Base-by-base conservation (phyloP, 2,888 invertebrate species). In the Acleris cristana region DNA sequence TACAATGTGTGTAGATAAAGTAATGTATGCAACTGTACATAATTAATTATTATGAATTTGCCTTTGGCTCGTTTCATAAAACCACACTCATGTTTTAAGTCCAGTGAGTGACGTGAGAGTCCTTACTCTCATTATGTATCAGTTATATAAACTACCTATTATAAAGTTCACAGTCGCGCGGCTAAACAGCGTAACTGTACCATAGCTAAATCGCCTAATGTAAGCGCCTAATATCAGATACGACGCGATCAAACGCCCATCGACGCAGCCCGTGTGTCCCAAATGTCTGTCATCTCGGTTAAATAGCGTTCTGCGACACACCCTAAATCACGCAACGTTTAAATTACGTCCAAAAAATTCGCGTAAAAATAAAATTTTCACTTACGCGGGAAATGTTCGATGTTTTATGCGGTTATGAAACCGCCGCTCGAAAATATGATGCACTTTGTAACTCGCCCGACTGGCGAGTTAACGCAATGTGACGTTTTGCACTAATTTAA, bases 271-370 rank as follows among this genome's bases (percentile, higher is more conserved):
- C 73, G 73, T 73, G 72, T 77, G 81, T 83, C 80, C 79, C 74
- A 77, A 79, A 82, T 83, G 81, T 81, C 76, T 77, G 80, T 78
- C 84, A 80, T 83, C 78, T 79, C 79, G 72, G 78, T 81, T 85
- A 85, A 85, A 87, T 83, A 81, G 79, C 83, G 80, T 76, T 77
- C 77, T 75, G 82, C 83, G 85, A 83, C 83, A 87, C 57, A 69
- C 66, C 52, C 89, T 90, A 90, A 89, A 89, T 90, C 87, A 88
- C 77, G 79, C 78, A 79, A 84, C 82, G 84, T 86, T 88, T 83
- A 87, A 89, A 89, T 88, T 84, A 87, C 81, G 81, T 74, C 75
- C 76, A 79, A 78, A 73, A 56, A 58, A 83, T 88, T 87, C 82
- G 75, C 79, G 77, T 79, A 85, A 82, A 88, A 86, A 86, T 85